Percentiles rank a stretch among this genome's conserved stretches.
Evolutionary conservation across 2,888 invertebrate species (phyloP).

Genomic region (Stenolophus ochropezus): DNA sequence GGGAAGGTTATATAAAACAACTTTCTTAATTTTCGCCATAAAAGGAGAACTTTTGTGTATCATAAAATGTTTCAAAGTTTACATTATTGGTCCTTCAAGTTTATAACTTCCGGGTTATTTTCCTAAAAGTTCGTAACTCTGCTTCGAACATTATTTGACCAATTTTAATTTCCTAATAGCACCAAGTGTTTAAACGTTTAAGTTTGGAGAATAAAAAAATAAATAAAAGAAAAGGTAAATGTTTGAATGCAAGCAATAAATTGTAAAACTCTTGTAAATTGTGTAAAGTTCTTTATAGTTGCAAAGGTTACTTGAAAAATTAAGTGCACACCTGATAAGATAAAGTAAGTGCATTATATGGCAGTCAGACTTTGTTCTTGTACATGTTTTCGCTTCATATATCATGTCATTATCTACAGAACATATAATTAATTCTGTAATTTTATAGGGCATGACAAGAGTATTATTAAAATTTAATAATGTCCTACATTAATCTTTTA

Average conservation of each 20-base stretch:
- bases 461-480: no score
- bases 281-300: background rate
- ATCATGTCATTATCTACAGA: background rate
- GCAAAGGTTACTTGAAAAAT: constrained; percentile 9
- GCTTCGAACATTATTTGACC: background rate
- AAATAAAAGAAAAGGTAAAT: background rate
- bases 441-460: no score
- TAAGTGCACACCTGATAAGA: constrained; percentile 2
- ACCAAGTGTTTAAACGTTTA: background rate
- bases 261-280: background rate
- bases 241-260: background rate
- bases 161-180: background rate
- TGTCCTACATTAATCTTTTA: no score
- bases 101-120: background rate
- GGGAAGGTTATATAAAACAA: background rate
- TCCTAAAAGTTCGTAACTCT: background rate
- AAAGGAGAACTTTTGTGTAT: background rate
- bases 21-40: background rate
- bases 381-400: background rate
- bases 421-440: background rate
- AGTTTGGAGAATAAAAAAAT: background rate
- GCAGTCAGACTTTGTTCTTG: background rate
- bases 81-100: background rate
- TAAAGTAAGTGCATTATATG: background rate
- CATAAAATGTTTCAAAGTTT: background rate